phyloP scores from a whole-genome alignment of 2,113 vertebrate genomes.

The Lagopus muta region DNA sequence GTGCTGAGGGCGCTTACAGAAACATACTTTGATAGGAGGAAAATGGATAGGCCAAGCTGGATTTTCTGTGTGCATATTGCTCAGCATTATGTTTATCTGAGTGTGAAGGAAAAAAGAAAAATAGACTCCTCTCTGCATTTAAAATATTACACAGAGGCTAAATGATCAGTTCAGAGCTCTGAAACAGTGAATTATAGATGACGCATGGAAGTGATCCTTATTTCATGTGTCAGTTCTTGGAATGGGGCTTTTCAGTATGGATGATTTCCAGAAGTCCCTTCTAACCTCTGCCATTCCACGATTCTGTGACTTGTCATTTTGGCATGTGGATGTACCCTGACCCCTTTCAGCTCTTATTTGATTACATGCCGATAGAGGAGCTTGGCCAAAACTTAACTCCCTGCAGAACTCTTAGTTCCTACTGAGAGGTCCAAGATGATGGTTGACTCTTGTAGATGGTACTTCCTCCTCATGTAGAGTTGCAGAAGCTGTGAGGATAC shows the following conservation, averaged over 20 bases:
- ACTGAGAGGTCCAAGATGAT: neutral
- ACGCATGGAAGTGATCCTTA: neutral
- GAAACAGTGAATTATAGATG: neutral
- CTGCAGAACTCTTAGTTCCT: neutral
- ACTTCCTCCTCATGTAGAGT: accelerated
- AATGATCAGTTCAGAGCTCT: neutral
- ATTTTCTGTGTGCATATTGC: neutral
- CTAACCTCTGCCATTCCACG: neutral
- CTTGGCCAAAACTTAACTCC: neutral
- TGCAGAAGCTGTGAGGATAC: neutral
- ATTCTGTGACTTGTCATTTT: neutral
- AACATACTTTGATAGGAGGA: neutral
- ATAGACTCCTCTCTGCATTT: neutral
- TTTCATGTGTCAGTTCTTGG: neutral
- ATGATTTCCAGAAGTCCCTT: neutral
- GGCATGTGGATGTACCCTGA: no score
- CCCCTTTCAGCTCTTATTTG: neutral
- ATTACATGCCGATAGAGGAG: no score
- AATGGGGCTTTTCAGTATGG: neutral
- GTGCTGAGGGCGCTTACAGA: neutral
- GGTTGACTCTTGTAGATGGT: neutral
- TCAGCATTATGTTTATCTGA: neutral
- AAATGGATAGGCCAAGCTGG: neutral
- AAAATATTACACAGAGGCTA: neutral
- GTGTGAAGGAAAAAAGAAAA: neutral